Conservation (phyloP, 2,797 vertebrate genomes). For the Rhodeus uyekii region DNA sequence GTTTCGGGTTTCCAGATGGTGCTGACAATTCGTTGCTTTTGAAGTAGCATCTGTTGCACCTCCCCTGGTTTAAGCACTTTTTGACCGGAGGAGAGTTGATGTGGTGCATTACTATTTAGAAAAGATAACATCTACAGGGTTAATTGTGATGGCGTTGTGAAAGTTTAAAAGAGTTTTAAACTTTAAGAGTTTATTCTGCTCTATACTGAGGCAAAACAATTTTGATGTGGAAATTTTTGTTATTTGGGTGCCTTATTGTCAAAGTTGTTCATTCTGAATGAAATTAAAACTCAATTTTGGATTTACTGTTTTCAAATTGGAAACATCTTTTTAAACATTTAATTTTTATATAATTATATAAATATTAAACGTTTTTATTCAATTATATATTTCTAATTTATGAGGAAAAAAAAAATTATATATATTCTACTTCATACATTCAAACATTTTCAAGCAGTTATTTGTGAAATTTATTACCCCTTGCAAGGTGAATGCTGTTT, state of each 20-base stretch:
- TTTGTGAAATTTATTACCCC: too few relatives aligned
- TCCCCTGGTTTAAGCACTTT: slow-evolving; percentile 39
- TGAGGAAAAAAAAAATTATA: too few relatives aligned
- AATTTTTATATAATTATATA: background rate
- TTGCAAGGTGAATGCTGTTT: too few relatives aligned
- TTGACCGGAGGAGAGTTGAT: slow-evolving; percentile 15
- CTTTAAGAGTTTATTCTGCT: too few relatives aligned
- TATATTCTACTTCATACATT: too few relatives aligned
- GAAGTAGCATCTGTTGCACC: slow-evolving; percentile 8
- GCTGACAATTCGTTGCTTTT: background rate
- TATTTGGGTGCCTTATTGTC: slow-evolving; percentile 6
- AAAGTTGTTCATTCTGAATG: background rate
- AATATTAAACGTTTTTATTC: background rate
- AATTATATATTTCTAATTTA: background rate
- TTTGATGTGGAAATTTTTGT: slow-evolving; percentile 37
- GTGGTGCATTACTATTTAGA: background rate
- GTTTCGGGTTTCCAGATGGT: slow-evolving; percentile 31
- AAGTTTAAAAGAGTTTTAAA: too few relatives aligned
- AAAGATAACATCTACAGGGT: slow-evolving; percentile 26
- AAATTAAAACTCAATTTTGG: background rate
- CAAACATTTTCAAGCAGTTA: too few relatives aligned
- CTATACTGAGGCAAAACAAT: background rate
- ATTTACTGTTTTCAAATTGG: too few relatives aligned
- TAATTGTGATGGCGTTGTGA: slow-evolving; percentile 27
- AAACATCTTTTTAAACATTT: background rate